A percentile compares a stretch with the other conserved stretches of the same genome.
Conservation (phyloP, 2,888 invertebrate genomes). For the Platycheirus rosarum region DNA sequence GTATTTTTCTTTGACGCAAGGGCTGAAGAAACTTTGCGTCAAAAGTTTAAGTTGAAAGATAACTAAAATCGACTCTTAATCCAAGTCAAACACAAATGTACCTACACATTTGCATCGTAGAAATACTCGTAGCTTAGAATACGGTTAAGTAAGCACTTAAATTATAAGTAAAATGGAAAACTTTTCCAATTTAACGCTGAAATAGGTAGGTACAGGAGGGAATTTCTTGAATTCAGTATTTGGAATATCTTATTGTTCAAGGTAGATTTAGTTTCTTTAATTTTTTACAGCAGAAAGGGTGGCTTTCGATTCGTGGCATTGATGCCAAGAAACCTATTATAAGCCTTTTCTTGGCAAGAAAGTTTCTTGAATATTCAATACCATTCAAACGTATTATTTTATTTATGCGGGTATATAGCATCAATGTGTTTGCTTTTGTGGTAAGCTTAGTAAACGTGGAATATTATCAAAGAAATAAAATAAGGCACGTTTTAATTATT, state of each 20-base stretch:
- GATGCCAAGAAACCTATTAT: constrained; percentile 7
- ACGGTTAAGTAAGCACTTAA: constrained; percentile 63
- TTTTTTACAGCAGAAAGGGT: neutral
- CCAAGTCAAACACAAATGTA: neutral
- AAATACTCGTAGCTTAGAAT: constrained; percentile 5
- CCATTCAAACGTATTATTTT: no score
- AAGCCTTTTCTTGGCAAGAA: constrained; percentile 23
- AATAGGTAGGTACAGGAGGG: constrained; percentile 44
- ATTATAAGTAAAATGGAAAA: constrained; percentile 67
- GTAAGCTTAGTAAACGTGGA: no score
- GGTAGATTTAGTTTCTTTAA: constrained; percentile 18
- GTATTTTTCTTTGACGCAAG: neutral
- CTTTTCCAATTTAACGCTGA: constrained; percentile 72
- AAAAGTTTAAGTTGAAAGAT: neutral
- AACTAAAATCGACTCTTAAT: neutral
- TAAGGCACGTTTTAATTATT: no score
- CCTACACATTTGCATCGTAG: neutral
- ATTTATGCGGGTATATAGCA: no score
- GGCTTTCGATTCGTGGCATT: neutral
- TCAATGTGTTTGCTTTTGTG: no score
- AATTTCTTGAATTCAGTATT: constrained; percentile 65
- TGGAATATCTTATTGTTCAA: constrained; percentile 64
- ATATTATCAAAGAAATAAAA: no score
- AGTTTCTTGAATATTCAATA: constrained; percentile 9
- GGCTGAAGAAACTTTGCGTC: neutral